These are phyloP conservation scores for Patella caerulea DNA, from an alignment of 2,888 invertebrate species.

Conservation along the genomic window DNA sequence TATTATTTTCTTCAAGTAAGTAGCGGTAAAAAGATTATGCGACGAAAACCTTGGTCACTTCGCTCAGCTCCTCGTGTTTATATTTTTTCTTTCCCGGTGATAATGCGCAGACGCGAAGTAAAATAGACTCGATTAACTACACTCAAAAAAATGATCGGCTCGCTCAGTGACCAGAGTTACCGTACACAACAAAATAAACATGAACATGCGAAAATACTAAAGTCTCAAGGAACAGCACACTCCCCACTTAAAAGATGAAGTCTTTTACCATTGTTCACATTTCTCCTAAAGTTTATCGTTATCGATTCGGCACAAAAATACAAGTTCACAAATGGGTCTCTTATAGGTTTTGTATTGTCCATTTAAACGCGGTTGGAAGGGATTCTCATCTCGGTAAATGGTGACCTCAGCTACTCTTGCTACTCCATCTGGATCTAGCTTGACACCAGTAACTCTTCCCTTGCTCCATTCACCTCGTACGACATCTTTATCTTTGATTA, in stretches of 20 bases:
- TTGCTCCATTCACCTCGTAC: not conserved
- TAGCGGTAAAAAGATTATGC: too few species aligned
- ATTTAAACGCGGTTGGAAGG: not conserved
- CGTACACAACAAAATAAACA: too few species aligned
- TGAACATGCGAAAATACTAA: too few species aligned
- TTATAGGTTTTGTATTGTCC: not conserved
- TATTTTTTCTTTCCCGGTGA: too few species aligned
- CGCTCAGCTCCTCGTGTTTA: too few species aligned
- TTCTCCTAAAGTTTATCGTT: not conserved
- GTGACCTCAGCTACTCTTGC: not conserved
- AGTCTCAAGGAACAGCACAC: not conserved
- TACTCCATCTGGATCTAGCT: not conserved
- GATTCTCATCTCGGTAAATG: not conserved
- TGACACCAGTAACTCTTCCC: not conserved
- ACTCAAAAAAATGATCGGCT: too few species aligned
- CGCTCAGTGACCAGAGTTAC: too few species aligned
- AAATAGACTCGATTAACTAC: too few species aligned
- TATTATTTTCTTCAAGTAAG: too few species aligned
- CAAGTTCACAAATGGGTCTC: not conserved
- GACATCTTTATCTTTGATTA: too few species aligned
- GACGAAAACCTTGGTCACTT: too few species aligned
- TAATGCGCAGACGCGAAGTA: too few species aligned
- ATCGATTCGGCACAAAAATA: not conserved
- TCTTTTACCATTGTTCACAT: not conserved
- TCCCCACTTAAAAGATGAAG: slow-evolving; percentile 6